phyloP scores from a whole-genome alignment of 2,888 invertebrate genomes.

The Lepeophtheirus nordmannii region DNA sequence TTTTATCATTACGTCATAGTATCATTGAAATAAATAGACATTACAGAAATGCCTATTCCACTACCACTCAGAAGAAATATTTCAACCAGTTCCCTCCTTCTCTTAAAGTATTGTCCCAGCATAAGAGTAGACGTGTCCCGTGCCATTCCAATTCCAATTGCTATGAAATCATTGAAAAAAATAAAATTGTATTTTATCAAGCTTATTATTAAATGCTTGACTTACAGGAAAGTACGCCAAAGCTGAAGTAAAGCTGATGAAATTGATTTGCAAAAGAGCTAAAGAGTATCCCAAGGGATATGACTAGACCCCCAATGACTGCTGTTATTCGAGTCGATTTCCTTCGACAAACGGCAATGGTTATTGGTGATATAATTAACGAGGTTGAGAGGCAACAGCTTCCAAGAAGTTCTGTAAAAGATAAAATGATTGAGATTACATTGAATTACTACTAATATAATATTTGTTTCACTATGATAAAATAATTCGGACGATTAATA shows the following conservation, averaged over 20 bases:
- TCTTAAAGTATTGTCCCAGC: conserved; percentile 79
- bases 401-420: conserved; percentile 63
- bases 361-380: conserved; percentile 61
- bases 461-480: too few species aligned
- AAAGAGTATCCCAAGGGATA: conserved; percentile 70
- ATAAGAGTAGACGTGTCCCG: conserved; percentile 70
- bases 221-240: conserved; percentile 44
- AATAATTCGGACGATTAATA: too few species aligned
- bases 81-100: conserved; percentile 66
- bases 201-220: too few species aligned
- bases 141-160: conserved; percentile 68
- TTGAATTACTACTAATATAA: too few species aligned
- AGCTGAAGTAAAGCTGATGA: conserved; percentile 76
- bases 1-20: conserved; percentile 49
- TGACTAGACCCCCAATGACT: conserved; percentile 68
- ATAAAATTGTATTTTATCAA: neutral
- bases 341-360: conserved; percentile 65
- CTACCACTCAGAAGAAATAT: conserved; percentile 72
- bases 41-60: conserved; percentile 64
- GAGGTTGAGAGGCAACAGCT: conserved; percentile 61
- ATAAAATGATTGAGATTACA: conserved; percentile 25
- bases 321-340: conserved; percentile 75
- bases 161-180: conserved; percentile 33
- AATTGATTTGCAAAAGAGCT: conserved; percentile 76
- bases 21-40: conserved; percentile 63